Evolutionary conservation across 2,888 invertebrate species (phyloP).

Genomic region (Strigamia crassipes): DNA sequence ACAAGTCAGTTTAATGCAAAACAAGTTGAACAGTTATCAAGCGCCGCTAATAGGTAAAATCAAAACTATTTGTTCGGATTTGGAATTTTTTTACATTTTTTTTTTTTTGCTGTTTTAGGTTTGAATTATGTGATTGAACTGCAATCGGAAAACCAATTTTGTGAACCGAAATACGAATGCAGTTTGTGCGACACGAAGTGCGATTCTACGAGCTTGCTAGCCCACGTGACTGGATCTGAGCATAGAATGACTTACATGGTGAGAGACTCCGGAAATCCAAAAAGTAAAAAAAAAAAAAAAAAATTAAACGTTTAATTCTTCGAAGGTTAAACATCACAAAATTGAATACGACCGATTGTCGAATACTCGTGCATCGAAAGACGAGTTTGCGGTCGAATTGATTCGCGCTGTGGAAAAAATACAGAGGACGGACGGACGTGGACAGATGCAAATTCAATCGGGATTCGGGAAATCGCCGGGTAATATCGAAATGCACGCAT

Average conservation of each 20-base stretch:
- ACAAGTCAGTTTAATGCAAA: neutral
- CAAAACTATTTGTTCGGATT: neutral
- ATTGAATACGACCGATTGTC: neutral
- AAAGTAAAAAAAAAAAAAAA: neutral
- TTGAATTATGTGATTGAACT: conserved; percentile 5
- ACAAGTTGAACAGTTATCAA: neutral
- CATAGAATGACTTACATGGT: conserved; percentile 10
- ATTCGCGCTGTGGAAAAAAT: neutral
- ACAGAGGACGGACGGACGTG: conserved; percentile 5
- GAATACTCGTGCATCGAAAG: neutral
- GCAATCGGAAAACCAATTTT: conserved; percentile 1
- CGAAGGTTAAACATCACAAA: neutral
- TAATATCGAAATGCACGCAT: neutral
- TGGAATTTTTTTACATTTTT: neutral
- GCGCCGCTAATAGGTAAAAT: neutral
- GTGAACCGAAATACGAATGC: neutral
- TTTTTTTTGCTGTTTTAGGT: neutral
- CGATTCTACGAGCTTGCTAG: neutral
- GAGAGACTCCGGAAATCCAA: too few relatives aligned
- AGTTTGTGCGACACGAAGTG: conserved; percentile 11
- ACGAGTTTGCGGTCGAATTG: conserved; percentile 7
- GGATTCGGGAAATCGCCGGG: neutral
- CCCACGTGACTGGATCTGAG: neutral
- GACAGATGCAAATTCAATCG: neutral
- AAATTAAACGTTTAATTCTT: neutral